phyloP scores from a whole-genome alignment of 2,113 vertebrate species.

The Struthidea cinerea region DNA sequence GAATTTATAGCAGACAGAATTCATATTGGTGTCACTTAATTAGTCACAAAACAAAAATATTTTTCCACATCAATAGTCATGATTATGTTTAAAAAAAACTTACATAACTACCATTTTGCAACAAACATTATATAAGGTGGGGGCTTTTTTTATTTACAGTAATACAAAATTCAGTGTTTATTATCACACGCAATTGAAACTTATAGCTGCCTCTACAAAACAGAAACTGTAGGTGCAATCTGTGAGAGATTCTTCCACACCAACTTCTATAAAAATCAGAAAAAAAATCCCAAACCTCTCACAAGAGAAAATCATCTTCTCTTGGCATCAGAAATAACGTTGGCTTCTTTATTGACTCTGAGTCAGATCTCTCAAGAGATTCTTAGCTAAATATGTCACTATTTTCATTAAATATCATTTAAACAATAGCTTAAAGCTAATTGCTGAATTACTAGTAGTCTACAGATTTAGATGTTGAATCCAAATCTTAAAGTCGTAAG shows the following conservation, averaged over 20 bases:
- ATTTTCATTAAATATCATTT: slow-evolving; percentile 30
- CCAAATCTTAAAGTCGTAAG: background rate
- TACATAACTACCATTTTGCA: background rate
- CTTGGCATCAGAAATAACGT: background rate
- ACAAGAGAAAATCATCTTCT: background rate
- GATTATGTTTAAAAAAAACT: background rate
- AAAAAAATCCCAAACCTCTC: background rate
- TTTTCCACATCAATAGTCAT: background rate
- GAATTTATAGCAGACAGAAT: background rate
- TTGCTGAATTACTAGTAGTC: background rate
- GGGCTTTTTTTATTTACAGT: background rate
- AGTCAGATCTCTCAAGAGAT: slow-evolving; percentile 9
- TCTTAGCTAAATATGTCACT: background rate
- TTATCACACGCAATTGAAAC: background rate
- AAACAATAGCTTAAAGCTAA: slow-evolving; percentile 16
- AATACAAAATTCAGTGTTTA: background rate
- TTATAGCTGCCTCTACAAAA: background rate
- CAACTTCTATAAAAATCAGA: background rate
- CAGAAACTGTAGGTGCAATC: background rate
- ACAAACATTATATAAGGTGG: background rate
- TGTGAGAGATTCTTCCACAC: background rate
- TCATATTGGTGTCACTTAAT: background rate
- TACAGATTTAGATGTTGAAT: background rate
- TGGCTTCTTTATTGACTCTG: background rate
- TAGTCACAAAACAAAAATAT: background rate